Percentiles rank a stretch among this genome's conserved stretches.
These are phyloP conservation scores for Euplagia quadripunctaria DNA, from an alignment of 2,888 invertebrate species.

Conservation along the genomic window DNA sequence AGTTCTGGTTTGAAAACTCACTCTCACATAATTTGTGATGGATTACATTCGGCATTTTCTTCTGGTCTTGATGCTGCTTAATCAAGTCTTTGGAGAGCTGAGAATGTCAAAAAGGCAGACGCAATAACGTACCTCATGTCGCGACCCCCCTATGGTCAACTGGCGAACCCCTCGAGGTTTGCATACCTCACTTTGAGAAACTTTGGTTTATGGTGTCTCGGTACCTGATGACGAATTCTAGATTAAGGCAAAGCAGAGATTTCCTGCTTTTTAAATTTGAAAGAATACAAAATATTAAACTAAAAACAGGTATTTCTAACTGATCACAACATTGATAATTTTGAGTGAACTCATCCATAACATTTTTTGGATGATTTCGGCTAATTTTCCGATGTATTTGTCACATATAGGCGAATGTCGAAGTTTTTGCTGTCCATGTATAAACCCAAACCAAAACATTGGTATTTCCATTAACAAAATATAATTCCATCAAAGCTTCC, in stretches of 20 bases:
- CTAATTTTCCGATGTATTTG: neutral
- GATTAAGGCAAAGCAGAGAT: neutral
- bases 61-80: neutral
- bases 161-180: conserved; percentile 1
- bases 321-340: neutral
- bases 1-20: neutral
- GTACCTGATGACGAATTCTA: conserved; percentile 3
- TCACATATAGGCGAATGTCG: neutral
- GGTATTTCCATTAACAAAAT: neutral
- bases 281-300: neutral
- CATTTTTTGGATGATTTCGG: neutral
- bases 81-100: neutral
- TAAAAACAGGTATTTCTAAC: neutral
- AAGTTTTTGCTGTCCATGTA: neutral
- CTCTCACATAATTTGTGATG: neutral
- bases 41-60: neutral
- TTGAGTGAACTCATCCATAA: neutral
- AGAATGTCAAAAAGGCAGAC: neutral
- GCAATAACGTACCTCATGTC: conserved; percentile 6
- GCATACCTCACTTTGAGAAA: conserved; percentile 3
- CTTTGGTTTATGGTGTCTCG: conserved; percentile 1
- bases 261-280: neutral
- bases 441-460: neutral
- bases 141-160: conserved; percentile 4
- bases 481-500: neutral